Evolutionary conservation across 1,140 invertebrate genomes (phyloP), one percentile per base, ranked within the genome.

Genomic region (Agraylea sexmaculata): DNA sequence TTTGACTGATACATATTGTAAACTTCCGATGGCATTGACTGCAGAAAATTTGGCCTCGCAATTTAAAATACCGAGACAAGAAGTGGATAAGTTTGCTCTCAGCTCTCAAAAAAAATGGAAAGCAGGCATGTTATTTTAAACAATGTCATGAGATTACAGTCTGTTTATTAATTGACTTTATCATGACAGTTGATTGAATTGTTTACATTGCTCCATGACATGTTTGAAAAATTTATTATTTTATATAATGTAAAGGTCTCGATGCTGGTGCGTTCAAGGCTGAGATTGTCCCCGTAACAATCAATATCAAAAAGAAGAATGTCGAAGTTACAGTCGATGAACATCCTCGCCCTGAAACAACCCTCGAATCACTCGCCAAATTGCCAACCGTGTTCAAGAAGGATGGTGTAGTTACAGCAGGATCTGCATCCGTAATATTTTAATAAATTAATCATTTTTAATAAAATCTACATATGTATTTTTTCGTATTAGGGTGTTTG

Each of bases 11-110:
- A 74, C 75, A 0, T 81, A 93, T 56, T 90, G 87, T 56, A 85
- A 89, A 51, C 70, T 90, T 13, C 86, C 92, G 0, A 99, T 99
- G 95, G 95, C 87, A 5, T 62, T 94, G 45, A 99, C 95, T 2
- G 95, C 95, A 7, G 95, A 99, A 68, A 99, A 98, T 60, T 69
- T 99, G 21, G 94, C 89, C 2, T 85, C 77, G 15, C 81, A 97
- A 56, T 96, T 86, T 57, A 80, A 82, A 21, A 71, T 99, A 20
- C 81, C 80, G 0, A 69, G 87, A 36, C 75, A 88, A 49, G 86
- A 95, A 51, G 84, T 84, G 40, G 93, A 99, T 56, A 68, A 80
- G 43, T 98, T 85, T 70, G 80, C 94, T 5, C 57, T 95, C 0
- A 70, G 70, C 47, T 96, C 93, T 8, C 87, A 91, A 56, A 70